Evolutionary conservation across 1,140 invertebrate species (phyloP), one percentile per base, ranked within the genome.

Genomic region (Diabrotica virgifera): DNA sequence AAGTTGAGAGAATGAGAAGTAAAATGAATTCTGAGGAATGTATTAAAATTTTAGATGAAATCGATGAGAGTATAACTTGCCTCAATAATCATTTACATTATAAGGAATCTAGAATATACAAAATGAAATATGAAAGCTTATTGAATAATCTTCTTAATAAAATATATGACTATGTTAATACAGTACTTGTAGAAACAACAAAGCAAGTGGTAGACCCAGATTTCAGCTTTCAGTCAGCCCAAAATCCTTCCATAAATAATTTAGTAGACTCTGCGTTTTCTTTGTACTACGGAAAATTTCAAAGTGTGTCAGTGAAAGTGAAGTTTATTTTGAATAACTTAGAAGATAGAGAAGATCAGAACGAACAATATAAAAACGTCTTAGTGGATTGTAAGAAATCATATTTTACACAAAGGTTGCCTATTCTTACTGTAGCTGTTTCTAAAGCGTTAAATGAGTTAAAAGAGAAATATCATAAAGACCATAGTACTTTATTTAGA

Each of bases 201-300:
- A 89, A 91, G 69, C 89, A 89, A 81, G 89, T 85, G 57, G 68
- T 74, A 62, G 70, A 74, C 65, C 62, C 37, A 78, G 50, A 80
- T 72, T 66, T 40, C 82, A 84, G n/a, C 81, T 82, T 12, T 70
- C 75, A 5, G 81, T 36, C 75, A 71, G 38, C 82, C 82, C 40
- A 80, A 76, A 55, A 59, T 24, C 57, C 62, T 40, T 37, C 60
- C 40, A 69, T 68, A 60, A 67, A 64, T 64, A 59, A 66, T 51
- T 52, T 75, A 64, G 79, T 84, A 0, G 91, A 95, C 74, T 89
- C 93, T 36, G 90, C 92, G 0, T 91, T 95, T 77, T 93, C 94
- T 0, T 78, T 96, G 1, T 95, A 95, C 75, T 98, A 97, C 79
- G 95, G 95, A 0, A 95, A 96, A 80, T 97, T 97, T 80, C 90